Percentiles rank a stretch among this genome's conserved stretches.
Evolutionary conservation across 2,797 vertebrate species (phyloP).

Genomic region (Bryconaethiops microstoma): DNA sequence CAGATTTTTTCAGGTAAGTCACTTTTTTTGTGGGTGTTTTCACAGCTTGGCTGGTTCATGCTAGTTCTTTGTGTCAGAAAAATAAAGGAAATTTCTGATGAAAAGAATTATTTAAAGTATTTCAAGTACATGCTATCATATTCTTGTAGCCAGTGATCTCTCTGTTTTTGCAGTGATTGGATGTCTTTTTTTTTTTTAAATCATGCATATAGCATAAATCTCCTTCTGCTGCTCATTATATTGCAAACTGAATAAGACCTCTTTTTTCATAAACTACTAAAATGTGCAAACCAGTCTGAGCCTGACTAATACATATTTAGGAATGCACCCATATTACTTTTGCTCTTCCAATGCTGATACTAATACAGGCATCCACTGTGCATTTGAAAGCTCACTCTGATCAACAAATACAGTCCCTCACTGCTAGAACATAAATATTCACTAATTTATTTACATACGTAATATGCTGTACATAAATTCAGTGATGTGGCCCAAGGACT

Average conservation of each 20-base stretch:
- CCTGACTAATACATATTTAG: too few relatives aligned
- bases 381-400: too few relatives aligned
- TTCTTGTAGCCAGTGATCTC: background rate
- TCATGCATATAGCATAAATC: background rate
- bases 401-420: too few relatives aligned
- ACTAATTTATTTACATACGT: too few relatives aligned
- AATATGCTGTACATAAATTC: too few relatives aligned
- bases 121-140: background rate
- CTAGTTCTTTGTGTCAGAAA: background rate
- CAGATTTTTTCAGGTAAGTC: background rate
- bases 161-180: background rate
- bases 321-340: too few relatives aligned
- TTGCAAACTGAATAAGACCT: background rate
- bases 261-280: background rate
- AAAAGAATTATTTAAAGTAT: background rate
- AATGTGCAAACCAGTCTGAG: background rate
- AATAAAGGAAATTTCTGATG: background rate
- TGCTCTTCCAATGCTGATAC: too few relatives aligned
- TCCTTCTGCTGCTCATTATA: background rate
- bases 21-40: background rate
- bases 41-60: background rate
- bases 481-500: too few relatives aligned
- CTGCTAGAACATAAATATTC: too few relatives aligned
- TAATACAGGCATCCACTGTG: too few relatives aligned
- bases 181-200: constrained; percentile 10